Evolutionary conservation across 2,888 invertebrate species (phyloP), one percentile per base, ranked within the genome.

Genomic region (Scaptomyza caliginosa): DNA sequence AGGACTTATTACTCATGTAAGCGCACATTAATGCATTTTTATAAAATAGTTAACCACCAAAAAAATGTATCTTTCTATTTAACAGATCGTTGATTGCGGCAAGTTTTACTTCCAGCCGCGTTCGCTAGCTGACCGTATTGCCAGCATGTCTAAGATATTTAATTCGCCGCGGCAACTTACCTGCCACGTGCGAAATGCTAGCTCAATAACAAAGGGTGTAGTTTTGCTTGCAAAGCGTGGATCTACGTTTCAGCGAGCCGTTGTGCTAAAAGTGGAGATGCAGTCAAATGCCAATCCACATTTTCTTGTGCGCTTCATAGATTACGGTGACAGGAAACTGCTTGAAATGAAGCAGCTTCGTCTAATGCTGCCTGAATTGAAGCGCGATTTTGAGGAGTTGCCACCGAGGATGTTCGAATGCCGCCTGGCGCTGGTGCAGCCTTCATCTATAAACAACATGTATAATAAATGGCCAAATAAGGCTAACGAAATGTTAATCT

Each of bases 371-470:
- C 67, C 88, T 0, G 50, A 77, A 2, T 67, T 86, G 3, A 57
- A 84, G 10, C 24, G 62, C 2, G 88, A 90, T 23, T 84, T 89
- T 39, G 54, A 58, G 0, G 19, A 67, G 6, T 17, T 81, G 39
- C 93, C 94, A 26, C 94, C 95, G 34, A 91, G 94, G 21, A 95
- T 95, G 13, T 93, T 96, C 79, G 94, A 95, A 89, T 96, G 96
- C 87, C 92, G 93, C 38, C 92, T 97, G 69, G 93, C 94, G 3
- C 94, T 94, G 81, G 90, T 97, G 3, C 94, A 94, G 73, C 96
- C 97, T 0, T 93, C 95, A 0, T 91, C 93, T 7, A 90, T 94
- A 11, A 91, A 92, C 42, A 93, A 94, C 87, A 91, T 92, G 0
- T 92, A 92, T 59, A 94, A 94, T 1, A 87, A 92, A 21, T 96